Evolutionary conservation across 1,140 invertebrate genomes (phyloP), one percentile per base, ranked within the genome.

Genomic region (Zaprionus inermis): DNA sequence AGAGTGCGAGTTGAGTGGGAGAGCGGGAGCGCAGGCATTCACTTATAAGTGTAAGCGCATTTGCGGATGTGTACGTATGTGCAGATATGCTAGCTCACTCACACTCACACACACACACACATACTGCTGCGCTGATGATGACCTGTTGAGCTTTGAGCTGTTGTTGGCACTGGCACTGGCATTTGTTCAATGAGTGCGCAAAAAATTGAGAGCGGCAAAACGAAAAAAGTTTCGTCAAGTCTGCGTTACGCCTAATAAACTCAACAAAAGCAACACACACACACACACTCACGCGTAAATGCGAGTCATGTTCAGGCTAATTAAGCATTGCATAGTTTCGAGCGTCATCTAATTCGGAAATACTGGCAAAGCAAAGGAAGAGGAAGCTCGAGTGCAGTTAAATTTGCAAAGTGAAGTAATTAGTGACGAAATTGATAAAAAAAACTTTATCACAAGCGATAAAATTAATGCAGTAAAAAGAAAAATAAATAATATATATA

Each of bases 321-420:
- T 82, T 75, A 69, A 32, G 41, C 57, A 63, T 82, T 82, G 79
- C 79, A 82, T 82, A 81, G 76, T 82, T 82, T 71, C 46, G 75
- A 76, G 79, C 79, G 79, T 51, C 51, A 59, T 41, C 14, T 52
- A 38, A 55, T 36, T 28, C 54, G 46, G 24, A 18, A 36, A 1
- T 20, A 41, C 12, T 34, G 36, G 11, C 28, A 24, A 7, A 54
- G 44, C 10, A 12, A 49, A 44, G 38, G 30, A 0, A 32, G 30
- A 32, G 30, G 30, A 3, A 7, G 30, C 7, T 1, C 7, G 10
- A 32, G 30, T 9, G 30, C 7, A 6, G 30, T 32, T 32, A 32
- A 32, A 32, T 32, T 10, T 28, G 22, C 22, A 1, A 4, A 24
- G 22, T 24, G 24, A 28, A 28, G 22, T 24, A 2, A 24, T 24